Conservation (phyloP, 53 echinoderm and acorn worm species). For the Luidia sarsii region DNA sequence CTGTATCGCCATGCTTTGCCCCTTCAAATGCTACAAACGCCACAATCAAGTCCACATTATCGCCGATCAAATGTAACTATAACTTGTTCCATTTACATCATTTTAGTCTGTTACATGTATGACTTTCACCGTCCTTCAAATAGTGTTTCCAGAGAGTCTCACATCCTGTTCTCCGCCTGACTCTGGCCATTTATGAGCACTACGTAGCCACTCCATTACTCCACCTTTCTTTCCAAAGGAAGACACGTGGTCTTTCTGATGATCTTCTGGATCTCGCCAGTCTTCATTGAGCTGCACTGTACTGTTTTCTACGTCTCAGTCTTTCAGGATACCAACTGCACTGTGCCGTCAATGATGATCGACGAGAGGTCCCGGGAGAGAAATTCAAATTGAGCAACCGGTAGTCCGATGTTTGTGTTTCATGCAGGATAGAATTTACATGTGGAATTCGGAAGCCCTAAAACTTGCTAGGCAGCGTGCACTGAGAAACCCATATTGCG, state of each 20-base stretch:
- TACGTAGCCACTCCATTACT: slow-evolving; percentile 29
- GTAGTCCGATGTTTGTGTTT: too few species aligned
- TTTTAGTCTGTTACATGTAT: too few species aligned
- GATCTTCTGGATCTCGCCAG: slow-evolving; percentile 1
- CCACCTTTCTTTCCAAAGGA: background rate
- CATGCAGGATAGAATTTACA: too few species aligned
- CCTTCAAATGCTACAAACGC: background rate
- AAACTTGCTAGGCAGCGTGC: too few species aligned
- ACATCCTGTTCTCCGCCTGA: background rate
- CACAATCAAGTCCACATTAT: background rate
- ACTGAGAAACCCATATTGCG: too few species aligned
- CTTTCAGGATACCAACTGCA: background rate
- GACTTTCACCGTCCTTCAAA: too few species aligned
- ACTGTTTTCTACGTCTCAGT: background rate
- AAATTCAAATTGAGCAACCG: too few species aligned
- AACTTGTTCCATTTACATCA: too few species aligned
- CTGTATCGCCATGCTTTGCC: slow-evolving; percentile 27
- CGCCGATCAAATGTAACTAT: too few species aligned
- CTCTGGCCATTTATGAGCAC: slow-evolving; percentile 17
- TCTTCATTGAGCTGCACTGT: background rate
- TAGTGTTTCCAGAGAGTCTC: background rate
- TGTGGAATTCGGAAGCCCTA: too few species aligned
- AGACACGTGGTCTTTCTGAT: background rate
- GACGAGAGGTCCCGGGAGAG: too few species aligned
- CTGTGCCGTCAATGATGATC: background rate